Conservation (phyloP, 1,140 invertebrate genomes). For the Sipha flava region DNA sequence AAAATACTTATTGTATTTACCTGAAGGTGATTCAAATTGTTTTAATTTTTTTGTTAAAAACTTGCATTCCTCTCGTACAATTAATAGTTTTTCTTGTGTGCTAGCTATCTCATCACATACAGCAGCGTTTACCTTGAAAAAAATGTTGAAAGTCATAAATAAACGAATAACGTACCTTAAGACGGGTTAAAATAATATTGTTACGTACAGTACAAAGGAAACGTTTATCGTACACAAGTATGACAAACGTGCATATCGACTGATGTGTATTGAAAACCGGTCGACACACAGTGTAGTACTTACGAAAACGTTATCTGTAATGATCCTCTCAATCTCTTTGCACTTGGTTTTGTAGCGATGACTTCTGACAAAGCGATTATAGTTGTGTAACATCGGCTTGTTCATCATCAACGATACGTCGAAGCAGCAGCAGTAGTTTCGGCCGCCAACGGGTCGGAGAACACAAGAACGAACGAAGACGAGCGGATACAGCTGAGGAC, state of each 20-base stretch:
- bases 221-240: too few relatives aligned
- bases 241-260: background rate
- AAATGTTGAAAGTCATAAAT: background rate
- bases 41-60: conserved; percentile 59
- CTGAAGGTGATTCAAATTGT: conserved; percentile 52
- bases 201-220: too few relatives aligned
- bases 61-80: conserved; percentile 65
- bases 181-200: background rate
- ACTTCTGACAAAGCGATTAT: too few relatives aligned
- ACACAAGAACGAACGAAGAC: too few relatives aligned
- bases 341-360: background rate
- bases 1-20: conserved; percentile 8
- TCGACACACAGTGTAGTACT: background rate
- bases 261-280: too few relatives aligned
- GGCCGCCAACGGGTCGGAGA: too few relatives aligned
- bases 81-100: conserved; percentile 64
- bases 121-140: conserved; percentile 63
- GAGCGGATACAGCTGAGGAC: too few relatives aligned
- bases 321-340: background rate
- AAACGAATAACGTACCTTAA: background rate
- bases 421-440: too few relatives aligned
- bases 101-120: conserved; percentile 70
- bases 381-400: too few relatives aligned
- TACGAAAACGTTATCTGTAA: background rate
- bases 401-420: too few relatives aligned